phyloP scores from a whole-genome alignment of 2,888 invertebrate genomes.

The Machimus rusticus region DNA sequence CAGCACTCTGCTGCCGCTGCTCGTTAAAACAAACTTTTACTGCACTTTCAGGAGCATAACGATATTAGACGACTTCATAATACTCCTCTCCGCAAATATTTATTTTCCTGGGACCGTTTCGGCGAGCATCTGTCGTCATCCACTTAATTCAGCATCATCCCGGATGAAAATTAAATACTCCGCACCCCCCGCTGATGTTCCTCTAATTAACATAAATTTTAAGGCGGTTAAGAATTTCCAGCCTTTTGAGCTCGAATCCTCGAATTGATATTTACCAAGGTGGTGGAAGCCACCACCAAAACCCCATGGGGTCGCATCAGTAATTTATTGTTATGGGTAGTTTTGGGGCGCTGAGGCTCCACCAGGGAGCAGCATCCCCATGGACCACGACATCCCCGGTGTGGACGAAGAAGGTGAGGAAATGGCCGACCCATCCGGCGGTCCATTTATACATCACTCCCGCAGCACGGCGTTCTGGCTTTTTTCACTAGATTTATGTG shows the following conservation, averaged over 20 bases:
- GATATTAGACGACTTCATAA: neutral
- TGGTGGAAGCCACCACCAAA: neutral
- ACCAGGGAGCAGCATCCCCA: neutral
- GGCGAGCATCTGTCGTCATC: neutral
- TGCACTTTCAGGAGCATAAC: neutral
- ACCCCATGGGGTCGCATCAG: neutral
- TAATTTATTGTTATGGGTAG: neutral
- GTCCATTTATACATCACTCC: neutral
- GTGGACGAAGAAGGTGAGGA: neutral
- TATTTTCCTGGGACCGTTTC: neutral
- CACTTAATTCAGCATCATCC: neutral
- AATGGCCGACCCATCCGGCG: neutral
- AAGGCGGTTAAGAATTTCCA: neutral
- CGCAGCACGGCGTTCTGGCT: neutral
- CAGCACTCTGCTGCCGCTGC: neutral
- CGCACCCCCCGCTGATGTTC: neutral
- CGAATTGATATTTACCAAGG: neutral
- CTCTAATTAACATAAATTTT: neutral
- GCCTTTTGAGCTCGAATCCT: neutral
- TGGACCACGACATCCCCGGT: neutral
- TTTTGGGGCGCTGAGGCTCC: neutral
- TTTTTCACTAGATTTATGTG: neutral
- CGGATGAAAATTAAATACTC: neutral
- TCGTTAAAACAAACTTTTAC: neutral
- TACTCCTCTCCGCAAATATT: neutral